Conservation (phyloP, 2,888 invertebrate genomes). For the Ennomos quercinarius region DNA sequence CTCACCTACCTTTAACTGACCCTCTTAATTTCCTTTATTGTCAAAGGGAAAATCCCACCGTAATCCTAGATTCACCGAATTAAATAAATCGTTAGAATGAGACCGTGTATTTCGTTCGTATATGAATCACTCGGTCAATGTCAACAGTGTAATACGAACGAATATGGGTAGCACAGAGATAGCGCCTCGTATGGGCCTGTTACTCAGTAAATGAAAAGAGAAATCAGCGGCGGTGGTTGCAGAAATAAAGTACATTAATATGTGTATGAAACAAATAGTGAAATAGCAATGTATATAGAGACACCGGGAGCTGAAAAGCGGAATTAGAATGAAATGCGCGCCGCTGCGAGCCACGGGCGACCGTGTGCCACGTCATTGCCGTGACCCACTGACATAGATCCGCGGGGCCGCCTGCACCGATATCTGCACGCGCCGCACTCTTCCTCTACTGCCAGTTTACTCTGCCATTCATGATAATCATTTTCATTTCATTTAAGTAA, state of each 20-base stretch:
- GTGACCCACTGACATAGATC: conserved; percentile 90
- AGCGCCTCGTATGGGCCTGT: conserved; percentile 21
- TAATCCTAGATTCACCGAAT: conserved; percentile 47
- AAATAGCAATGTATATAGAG: conserved; percentile 26
- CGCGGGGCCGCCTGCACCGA: conserved; percentile 85
- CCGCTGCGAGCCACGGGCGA: conserved; percentile 54
- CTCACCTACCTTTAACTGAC: conserved; percentile 10
- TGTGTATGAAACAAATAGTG: conserved; percentile 24
- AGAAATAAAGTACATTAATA: conserved; percentile 27
- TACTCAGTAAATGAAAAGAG: conserved; percentile 26
- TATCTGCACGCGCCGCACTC: conserved; percentile 79
- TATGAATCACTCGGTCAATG: conserved; percentile 75
- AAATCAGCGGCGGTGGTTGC: conserved; percentile 19
- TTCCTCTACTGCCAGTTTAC: conserved; percentile 69
- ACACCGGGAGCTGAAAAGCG: conserved; percentile 67
- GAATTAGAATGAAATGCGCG: conserved; percentile 84
- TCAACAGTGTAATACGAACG: conserved; percentile 56
- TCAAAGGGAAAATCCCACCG: conserved; percentile 49
- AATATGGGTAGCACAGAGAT: conserved; percentile 38
- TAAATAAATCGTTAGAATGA: conserved; percentile 48
- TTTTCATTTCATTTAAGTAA: conserved; percentile 27
- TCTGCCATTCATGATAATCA: conserved; percentile 45
- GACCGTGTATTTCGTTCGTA: conserved; percentile 54
- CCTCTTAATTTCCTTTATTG: conserved; percentile 27
- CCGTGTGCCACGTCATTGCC: conserved; percentile 87